Base-by-base conservation (phyloP, 1,140 invertebrate species). In the Halesus radiatus region DNA sequence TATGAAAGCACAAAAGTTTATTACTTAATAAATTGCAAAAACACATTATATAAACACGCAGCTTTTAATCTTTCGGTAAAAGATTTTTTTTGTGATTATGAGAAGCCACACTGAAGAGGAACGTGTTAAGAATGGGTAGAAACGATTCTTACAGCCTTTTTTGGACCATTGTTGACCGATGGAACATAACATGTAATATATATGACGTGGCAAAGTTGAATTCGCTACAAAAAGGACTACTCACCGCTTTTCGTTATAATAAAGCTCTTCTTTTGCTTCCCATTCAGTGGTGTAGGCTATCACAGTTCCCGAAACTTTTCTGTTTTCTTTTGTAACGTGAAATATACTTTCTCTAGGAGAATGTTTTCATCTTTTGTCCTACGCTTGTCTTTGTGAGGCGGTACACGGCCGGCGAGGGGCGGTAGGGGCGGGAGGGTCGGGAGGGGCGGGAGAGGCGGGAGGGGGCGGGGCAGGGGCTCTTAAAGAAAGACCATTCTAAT, bases 401-500 rank as follows among this genome's bases (percentile, higher is more conserved):
- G 62, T 22, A 45, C 22, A 18, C 23, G n/a, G 32, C 20, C 22
- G 8, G 60, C 18, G 0, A 8, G 8, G 26, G 56, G 20, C n/a
- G 74, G 37, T 13, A 3, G 10, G 10, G 10, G 37, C 16, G 20
- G 60, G 26, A 29, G 26, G 3, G 10, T 8, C 16, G 20, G 60
- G 45, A 52, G 68, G 77, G 8, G 26, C 50, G 74, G 37, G 1
- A 3, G 10, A 3, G 10, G 37, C 16, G 20, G 60, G 26, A 29
- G 26, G 32, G 3, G 10, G 37, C 16, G 20, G 60, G 45, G 60
- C 0, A 52, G 68, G 77, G 8, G 26, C 50, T 58, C 54, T 73
- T 72, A 37, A 73, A 79, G 50, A 79, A 79, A 79, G 77, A 60
- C 64, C 53, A 72, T 79, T 79, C 64, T 72, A 79, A 79, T 79